Evolutionary conservation across 37 sponge, comb jelly and placozoan genomes (phyloP), one percentile per base, ranked within the genome.

Genomic region (Cliona cf. orientalis): DNA sequence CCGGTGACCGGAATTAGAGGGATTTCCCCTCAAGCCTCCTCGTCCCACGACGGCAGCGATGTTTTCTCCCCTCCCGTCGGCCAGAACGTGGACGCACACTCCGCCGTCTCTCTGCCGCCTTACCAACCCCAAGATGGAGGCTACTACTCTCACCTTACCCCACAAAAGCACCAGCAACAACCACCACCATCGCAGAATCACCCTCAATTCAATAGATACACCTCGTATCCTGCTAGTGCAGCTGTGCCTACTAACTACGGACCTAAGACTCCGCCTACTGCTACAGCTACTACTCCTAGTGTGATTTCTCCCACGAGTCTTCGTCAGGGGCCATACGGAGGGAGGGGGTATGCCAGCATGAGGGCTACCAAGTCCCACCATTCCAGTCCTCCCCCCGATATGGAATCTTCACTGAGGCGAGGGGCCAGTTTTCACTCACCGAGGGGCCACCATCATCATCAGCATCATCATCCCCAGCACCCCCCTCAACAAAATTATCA

Each of bases 281-380:
- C 26, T 14, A 49, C 53, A 49, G 22, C 61, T 40, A n/a, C 19
- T 53, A 28, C 45, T 22, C 46, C 39, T 14, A 5, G 23, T n/a
- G n/a, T n/a, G n/a, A n/a, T 58, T 55, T 3, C 56, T 55, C 12
- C 36, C 9, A 23, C 38, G 41, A 11, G 40, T 67, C 38, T 3
- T 23, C 56, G 22, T 38, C 23, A 53, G 35, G 33, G 83, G 74
- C 22, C 73, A n/a, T n/a, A n/a, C n/a, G n/a, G n/a, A n/a, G n/a
- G n/a, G n/a, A n/a, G n/a, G n/a, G n/a, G 74, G 6, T 65, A 82
- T 38, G 49, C 74, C 38, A 82, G 83, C 45, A 49, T 82, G 38
- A 72, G 74, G 28, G 39, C 63, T 4, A 74, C 49, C 42, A 59
- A 72, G 45, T 42, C 34, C 42, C 6, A 41, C 44, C 28, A 19